Evolutionary conservation across 2,888 invertebrate genomes (phyloP).

Genomic region (Cotesia congregata): DNA sequence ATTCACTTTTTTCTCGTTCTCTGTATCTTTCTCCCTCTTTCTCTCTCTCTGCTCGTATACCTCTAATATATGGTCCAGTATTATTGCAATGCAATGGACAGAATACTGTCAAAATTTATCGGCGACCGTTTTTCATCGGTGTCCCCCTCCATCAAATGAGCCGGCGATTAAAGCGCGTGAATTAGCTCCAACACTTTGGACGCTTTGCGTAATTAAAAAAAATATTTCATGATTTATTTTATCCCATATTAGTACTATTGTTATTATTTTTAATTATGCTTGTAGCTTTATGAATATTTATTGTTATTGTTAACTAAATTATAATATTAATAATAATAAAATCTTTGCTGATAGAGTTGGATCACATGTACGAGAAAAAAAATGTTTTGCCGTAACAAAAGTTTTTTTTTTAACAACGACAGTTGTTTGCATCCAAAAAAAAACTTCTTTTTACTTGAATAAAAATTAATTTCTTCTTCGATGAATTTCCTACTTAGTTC

Average conservation of each 20-base stretch:
- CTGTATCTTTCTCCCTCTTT: conserved; percentile 48
- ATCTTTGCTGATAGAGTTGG: no score
- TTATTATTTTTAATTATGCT: neutral
- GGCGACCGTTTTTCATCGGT: conserved; percentile 68
- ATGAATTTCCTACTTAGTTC: no score
- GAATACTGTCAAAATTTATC: conserved; percentile 71
- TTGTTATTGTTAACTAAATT: neutral
- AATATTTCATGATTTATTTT: conserved; percentile 32
- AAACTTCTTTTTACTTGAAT: no score
- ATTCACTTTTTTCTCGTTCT: conserved; percentile 4
- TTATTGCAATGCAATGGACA: conserved; percentile 71
- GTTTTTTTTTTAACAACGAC: no score
- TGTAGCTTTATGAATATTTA: neutral
- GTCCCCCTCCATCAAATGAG: conserved; percentile 65
- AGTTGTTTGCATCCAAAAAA: no score
- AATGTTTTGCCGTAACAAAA: no score
- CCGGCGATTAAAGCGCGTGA: conserved; percentile 68
- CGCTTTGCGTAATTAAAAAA: conserved; percentile 31
- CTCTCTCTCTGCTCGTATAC: conserved; percentile 44
- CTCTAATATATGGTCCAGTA: conserved; percentile 70
- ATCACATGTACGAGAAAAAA: no score
- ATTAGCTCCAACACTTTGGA: conserved; percentile 63
- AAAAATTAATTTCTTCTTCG: no score
- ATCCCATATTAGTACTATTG: conserved; percentile 12
- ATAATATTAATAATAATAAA: neutral